phyloP scores from a whole-genome alignment of 2,888 invertebrate species.

The Diogma glabrata region DNA sequence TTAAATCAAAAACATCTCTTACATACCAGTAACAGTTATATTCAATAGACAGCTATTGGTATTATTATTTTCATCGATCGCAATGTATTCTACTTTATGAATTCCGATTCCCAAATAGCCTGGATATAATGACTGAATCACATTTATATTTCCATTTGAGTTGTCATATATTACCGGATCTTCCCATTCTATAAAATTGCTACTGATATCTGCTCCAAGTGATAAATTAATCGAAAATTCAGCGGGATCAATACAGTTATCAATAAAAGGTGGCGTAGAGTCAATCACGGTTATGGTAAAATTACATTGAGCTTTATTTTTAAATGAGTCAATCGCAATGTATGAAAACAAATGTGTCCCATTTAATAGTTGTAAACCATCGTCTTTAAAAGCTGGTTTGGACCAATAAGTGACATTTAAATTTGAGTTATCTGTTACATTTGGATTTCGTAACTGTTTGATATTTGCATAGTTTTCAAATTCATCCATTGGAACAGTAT shows the following conservation, averaged over 20 bases:
- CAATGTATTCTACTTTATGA: constrained; percentile 45
- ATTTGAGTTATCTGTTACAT: constrained; percentile 46
- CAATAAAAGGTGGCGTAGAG: constrained; percentile 43
- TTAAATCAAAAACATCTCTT: no score
- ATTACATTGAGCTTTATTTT: constrained; percentile 48
- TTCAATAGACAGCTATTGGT: constrained; percentile 44
- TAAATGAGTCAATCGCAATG: constrained; percentile 46
- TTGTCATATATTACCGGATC: constrained; percentile 39
- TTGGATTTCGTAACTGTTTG: constrained; percentile 23
- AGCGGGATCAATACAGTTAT: constrained; percentile 47
- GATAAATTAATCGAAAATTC: constrained; percentile 47
- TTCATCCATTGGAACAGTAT: constrained; percentile 13
- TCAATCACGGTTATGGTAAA: constrained; percentile 46
- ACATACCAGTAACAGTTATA: constrained; percentile 45
- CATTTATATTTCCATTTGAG: constrained; percentile 19
- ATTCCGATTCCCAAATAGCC: constrained; percentile 43
- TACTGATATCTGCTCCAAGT: constrained; percentile 32
- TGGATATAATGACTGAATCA: constrained; percentile 34
- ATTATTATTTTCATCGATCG: constrained; percentile 46
- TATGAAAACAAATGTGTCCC: constrained; percentile 48
- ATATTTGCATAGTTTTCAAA: constrained; percentile 16
- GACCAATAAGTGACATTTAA: constrained; percentile 42
- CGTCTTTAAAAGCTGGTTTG: constrained; percentile 42
- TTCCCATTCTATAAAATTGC: constrained; percentile 36
- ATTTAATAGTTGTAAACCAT: constrained; percentile 41